Evolutionary conservation across 2,113 vertebrate species (phyloP), one percentile per base, ranked within the genome.

Genomic region (Amphiprion percula): DNA sequence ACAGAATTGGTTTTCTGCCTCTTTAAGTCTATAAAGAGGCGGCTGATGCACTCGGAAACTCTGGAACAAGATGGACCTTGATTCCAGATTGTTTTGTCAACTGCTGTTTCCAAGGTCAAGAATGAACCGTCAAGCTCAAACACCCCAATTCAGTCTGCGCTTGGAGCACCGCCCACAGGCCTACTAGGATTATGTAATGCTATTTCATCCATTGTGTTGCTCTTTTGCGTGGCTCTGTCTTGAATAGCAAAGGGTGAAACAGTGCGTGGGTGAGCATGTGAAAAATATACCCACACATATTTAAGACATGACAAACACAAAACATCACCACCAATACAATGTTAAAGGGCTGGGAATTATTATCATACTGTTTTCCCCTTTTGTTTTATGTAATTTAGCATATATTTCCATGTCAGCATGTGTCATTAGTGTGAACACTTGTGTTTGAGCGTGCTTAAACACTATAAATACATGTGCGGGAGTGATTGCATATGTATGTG

Each of bases 181-280:
- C 28, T 49, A 23, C 44, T 11, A 17, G 16, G 50, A 44, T 80
- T 87, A 83, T 14, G n/a, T 56, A 83, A 85, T 37, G 8, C 17
- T 15, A 76, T 71, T 67, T 82, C 55, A 69, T 39, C 16, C n/a
- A 61, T 64, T 79, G 71, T 89, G 63, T 3, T 60, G 66, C 33
- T 80, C 53, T 59, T 71, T 74, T 64, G 65, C 37, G 39, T 55
- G 78, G 73, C 58, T 80, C 67, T 59, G 46, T 59, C 65, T 70
- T 64, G 11, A 69, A 61, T 56, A 67, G 24, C 46, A 46, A 26
- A 33, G 46, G 39, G 23, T 68, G 60, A 75, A 85, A 82, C 44
- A 46, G 49, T 23, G 52, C 12, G 59, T 66, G 77, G 77, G 62
- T 71, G 67, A 73, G 53, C 16, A 62, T 62, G 53, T 68, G 23